A percentile compares a stretch with the other conserved stretches of the same genome.
phyloP scores from a whole-genome alignment of 2,797 vertebrate genomes.

The Hippopotamyrus pictus region DNA sequence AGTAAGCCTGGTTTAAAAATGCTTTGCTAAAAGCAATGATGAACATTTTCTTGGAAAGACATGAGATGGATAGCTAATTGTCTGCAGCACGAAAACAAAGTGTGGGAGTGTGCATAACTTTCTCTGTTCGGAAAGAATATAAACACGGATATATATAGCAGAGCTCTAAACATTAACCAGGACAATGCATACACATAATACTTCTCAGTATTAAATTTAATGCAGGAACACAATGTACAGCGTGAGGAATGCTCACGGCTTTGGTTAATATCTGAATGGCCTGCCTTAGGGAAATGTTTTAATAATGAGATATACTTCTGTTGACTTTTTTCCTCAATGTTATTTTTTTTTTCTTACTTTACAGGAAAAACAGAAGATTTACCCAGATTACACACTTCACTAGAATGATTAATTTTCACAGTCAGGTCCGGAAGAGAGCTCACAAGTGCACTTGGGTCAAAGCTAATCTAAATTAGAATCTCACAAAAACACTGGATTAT shows the following conservation, averaged over 20 bases:
- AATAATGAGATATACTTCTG: slow-evolving; percentile 1
- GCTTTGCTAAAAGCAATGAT: neutral
- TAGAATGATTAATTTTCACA: slow-evolving; percentile 22
- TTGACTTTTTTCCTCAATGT: neutral
- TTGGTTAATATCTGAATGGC: neutral
- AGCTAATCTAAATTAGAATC: slow-evolving; percentile 26
- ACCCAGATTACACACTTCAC: slow-evolving; percentile 6
- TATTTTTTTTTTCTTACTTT: neutral
- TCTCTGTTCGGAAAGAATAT: neutral
- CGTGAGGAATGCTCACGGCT: neutral
- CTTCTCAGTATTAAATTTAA: neutral
- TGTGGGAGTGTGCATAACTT: neutral
- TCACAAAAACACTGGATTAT: slow-evolving; percentile 17
- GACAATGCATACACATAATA: neutral
- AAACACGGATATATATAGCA: neutral
- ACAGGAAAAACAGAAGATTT: slow-evolving; percentile 5
- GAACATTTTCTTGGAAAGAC: neutral
- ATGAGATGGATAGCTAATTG: neutral
- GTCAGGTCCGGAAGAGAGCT: slow-evolving; percentile 14
- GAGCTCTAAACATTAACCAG: slow-evolving; percentile 3
- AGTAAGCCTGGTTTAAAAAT: neutral
- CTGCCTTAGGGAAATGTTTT: neutral
- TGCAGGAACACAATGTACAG: neutral
- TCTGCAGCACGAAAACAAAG: neutral
- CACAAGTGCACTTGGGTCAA: slow-evolving; percentile 16